Evolutionary conservation across 2,113 vertebrate genomes (phyloP), one percentile per base, ranked within the genome.

Genomic region (Sebastes schlegelii): DNA sequence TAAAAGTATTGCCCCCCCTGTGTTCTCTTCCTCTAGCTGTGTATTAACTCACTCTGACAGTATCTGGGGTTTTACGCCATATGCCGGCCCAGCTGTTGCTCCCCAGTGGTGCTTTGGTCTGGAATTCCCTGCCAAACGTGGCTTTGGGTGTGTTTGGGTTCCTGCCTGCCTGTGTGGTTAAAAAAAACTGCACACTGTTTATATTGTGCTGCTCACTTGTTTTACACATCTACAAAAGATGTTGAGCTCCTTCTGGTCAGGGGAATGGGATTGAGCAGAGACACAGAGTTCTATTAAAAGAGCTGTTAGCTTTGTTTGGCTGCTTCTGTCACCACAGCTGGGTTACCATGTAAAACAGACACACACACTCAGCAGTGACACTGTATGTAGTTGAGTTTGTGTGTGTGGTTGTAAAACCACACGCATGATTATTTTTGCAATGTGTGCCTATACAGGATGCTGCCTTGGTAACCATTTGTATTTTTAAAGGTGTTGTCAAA

Each of bases 41-140:
- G 26, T 68, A 34, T 49, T 74, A 85, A 87, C 77, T 62, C 48
- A 77, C 19, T 85, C 45, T 77, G 80, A 91, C 79, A 78, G 74
- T 69, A 60, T 80, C 64, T 67, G 73, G 81, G 81, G 64, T 86
- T 82, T 85, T 62, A 80, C 54, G 54, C 83, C 92, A 91, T 93
- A 91, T 91, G 88, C 63, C 26, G 52, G 78, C 70, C 82, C 91
- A 92, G 92, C 92, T 94, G 94, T 91, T 91, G 48, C 80, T 84
- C 82, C 34, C 86, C 81, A 77, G 75, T 91, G 71, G 81, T 82
- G 73, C 77, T 79, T 77, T 79, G 19, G 79, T 81, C 61, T 77
- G 51, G 77, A 66, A 49, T 86, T 76, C 75, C 79, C 84, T 72
- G 77, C 87, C 81, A 85, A 75, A 71, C 23, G 55, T 43, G 55